A percentile compares a stretch with the other conserved stretches of the same genome.
Conservation (phyloP, 2,113 vertebrate genomes). For the Elaphurus davidianus region DNA sequence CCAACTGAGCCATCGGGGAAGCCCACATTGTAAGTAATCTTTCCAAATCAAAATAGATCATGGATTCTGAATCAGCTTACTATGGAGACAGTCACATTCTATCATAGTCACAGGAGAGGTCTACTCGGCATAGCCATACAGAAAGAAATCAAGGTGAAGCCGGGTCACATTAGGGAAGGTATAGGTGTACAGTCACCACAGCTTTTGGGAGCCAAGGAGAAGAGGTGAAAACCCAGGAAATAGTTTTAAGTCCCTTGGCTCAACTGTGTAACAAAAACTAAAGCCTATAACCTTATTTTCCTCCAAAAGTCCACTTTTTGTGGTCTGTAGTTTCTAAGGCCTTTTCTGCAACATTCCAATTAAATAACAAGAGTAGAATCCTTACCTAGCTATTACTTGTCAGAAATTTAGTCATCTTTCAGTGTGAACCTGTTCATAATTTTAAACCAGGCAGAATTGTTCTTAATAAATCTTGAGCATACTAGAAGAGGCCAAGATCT, state of each 20-base stretch:
- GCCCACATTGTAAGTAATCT: not conserved
- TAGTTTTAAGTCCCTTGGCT: not conserved
- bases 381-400: not conserved
- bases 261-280: not conserved
- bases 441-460: conserved; percentile 6
- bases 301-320: not conserved
- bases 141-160: not conserved
- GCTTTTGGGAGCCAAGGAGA: not conserved
- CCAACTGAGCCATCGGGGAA: not conserved
- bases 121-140: not conserved
- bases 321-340: not conserved
- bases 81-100: not conserved
- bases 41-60: not conserved
- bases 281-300: not conserved
- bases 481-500: not conserved
- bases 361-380: not conserved
- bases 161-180: not conserved
- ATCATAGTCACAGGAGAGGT: not conserved
- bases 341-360: not conserved
- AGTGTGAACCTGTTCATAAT: not conserved
- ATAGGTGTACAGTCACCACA: not conserved
- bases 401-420: not conserved
- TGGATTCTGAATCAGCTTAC: not conserved
- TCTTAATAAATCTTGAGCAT: not conserved
- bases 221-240: not conserved